phyloP scores from a whole-genome alignment of 2,888 invertebrate species.

The Hipparchia semele region DNA sequence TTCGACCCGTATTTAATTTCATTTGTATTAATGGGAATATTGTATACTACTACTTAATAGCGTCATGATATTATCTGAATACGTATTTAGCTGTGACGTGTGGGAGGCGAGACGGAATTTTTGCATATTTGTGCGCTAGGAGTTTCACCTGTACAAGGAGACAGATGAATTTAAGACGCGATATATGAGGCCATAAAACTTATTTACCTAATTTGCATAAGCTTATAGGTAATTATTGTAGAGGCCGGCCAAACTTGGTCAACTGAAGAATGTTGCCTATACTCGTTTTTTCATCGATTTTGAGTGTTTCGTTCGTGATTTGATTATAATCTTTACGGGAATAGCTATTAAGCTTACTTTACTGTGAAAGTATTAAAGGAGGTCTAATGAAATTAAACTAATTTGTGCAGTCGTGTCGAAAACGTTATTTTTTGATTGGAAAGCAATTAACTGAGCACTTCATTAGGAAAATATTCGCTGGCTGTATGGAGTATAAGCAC shows the following conservation, averaged over 20 bases:
- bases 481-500: slow-evolving; percentile 13
- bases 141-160: slow-evolving; percentile 51
- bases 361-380: slow-evolving; percentile 22
- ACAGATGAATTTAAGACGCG: slow-evolving; percentile 59
- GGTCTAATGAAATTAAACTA: slow-evolving; percentile 63
- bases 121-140: slow-evolving; percentile 46
- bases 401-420: slow-evolving; percentile 61
- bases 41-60: background rate
- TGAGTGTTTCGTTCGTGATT: slow-evolving; percentile 20
- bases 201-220: slow-evolving; percentile 70
- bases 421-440: slow-evolving; percentile 52
- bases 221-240: slow-evolving; percentile 55
- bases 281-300: slow-evolving; percentile 64
- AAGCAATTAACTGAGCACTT: slow-evolving; percentile 55
- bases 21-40: background rate
- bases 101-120: slow-evolving; percentile 55
- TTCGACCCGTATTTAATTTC: too few species aligned
- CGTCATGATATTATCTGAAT: background rate
- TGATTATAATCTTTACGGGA: slow-evolving; percentile 22
- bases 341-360: slow-evolving; percentile 30
- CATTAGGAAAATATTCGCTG: slow-evolving; percentile 43
- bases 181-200: slow-evolving; percentile 53
- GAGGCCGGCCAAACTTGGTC: slow-evolving; percentile 57
- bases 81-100: slow-evolving; percentile 12
- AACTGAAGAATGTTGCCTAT: slow-evolving; percentile 63